phyloP scores from a whole-genome alignment of 1,140 invertebrate species.

The Lordiphosa collinella region DNA sequence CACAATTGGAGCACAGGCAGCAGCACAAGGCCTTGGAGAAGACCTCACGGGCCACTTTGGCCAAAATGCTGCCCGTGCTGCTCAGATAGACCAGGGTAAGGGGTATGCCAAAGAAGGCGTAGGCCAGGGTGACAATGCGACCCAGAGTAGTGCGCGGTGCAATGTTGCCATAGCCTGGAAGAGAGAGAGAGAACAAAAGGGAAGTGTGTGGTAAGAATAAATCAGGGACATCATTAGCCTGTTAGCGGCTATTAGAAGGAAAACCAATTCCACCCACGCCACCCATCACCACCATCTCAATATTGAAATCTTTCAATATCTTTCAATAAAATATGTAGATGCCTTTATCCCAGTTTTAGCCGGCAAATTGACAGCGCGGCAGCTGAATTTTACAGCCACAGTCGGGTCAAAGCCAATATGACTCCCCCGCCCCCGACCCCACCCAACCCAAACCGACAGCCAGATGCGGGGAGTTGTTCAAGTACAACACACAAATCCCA shows the following conservation, averaged over 20 bases:
- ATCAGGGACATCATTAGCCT: no score
- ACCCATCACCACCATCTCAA: no score
- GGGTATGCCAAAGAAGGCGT: slow-evolving; percentile 94
- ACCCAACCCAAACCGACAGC: neutral
- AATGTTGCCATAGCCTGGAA: slow-evolving; percentile 92
- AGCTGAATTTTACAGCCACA: slow-evolving; percentile 69
- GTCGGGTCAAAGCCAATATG: slow-evolving; percentile 73
- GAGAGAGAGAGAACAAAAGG: no score
- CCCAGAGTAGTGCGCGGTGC: slow-evolving; percentile 89
- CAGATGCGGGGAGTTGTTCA: neutral
- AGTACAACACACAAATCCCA: neutral
- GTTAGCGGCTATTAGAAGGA: no score
- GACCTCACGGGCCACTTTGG: slow-evolving; percentile 91
- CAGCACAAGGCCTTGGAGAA: slow-evolving; percentile 90
- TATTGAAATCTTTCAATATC: slow-evolving; percentile 77
- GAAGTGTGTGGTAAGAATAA: no score
- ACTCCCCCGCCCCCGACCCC: slow-evolving; percentile 39
- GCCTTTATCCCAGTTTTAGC: slow-evolving; percentile 23
- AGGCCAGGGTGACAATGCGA: slow-evolving; percentile 92
- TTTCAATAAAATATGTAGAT: slow-evolving; percentile 79
- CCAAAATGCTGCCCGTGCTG: slow-evolving; percentile 90
- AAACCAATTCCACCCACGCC: no score
- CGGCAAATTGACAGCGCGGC: slow-evolving; percentile 68
- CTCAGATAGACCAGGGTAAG: slow-evolving; percentile 93
- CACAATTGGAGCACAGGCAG: slow-evolving; percentile 90